Conservation (phyloP, 2,888 invertebrate species). For the Norana najaformis region DNA sequence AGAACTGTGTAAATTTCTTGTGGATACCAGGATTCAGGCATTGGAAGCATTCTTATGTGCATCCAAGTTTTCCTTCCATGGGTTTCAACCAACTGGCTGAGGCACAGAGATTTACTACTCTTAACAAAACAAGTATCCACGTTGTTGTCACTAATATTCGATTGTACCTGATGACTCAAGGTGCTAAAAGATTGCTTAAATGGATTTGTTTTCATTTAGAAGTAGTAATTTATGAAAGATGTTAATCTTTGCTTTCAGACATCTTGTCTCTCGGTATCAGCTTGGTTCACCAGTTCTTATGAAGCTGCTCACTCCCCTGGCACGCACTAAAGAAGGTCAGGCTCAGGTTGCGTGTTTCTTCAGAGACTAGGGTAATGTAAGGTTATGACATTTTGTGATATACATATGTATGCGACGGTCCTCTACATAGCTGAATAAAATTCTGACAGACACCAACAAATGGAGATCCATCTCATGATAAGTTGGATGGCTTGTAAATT, state of each 20-base stretch:
- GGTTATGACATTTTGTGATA: neutral
- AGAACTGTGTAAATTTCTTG: too few relatives aligned
- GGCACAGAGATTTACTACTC: neutral
- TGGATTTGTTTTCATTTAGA: neutral
- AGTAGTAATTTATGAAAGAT: neutral
- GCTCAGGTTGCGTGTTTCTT: neutral
- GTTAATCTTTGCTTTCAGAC: constrained; percentile 48
- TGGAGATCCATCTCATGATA: neutral
- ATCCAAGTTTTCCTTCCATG: neutral
- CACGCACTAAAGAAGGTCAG: constrained; percentile 45
- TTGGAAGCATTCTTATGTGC: too few relatives aligned
- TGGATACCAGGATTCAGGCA: too few relatives aligned
- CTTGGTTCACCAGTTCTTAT: constrained; percentile 62
- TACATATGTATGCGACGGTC: neutral
- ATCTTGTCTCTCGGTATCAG: constrained; percentile 59
- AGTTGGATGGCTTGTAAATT: neutral
- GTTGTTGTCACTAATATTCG: neutral
- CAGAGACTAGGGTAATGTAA: neutral
- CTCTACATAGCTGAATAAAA: neutral
- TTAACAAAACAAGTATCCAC: neutral
- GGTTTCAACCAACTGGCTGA: neutral
- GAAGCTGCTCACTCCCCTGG: constrained; percentile 55
- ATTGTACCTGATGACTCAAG: neutral
- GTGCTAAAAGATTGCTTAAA: neutral
- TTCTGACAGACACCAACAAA: neutral